phyloP scores from a whole-genome alignment of 2,113 vertebrate species.

The Triplophysa tibetana region DNA sequence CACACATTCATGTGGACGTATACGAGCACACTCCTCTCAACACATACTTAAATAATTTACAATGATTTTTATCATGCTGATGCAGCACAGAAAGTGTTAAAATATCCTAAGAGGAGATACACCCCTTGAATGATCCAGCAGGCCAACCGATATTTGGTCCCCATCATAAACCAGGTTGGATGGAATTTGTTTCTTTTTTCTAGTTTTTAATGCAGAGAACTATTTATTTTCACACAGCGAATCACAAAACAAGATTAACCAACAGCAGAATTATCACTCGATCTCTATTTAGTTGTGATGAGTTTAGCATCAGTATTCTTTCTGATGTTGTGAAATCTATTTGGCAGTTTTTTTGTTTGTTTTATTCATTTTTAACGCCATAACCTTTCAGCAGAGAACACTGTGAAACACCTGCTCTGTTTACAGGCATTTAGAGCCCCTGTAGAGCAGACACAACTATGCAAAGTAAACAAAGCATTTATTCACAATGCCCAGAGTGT shows the following conservation, averaged over 20 bases:
- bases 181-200: not conserved
- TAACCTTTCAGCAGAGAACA: not conserved
- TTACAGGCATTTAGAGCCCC: conserved; percentile 35
- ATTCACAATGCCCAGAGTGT: conserved; percentile 24
- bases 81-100: not conserved
- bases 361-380: no score
- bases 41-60: not conserved
- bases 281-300: conserved; percentile 52
- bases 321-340: not conserved
- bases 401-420: conserved; percentile 39
- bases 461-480: conserved; percentile 45
- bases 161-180: no score
- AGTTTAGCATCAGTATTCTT: conserved; percentile 49
- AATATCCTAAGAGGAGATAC: not conserved
- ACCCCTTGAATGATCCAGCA: no score
- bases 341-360: no score
- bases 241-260: conserved; percentile 5
- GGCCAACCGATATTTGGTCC: no score
- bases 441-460: conserved; percentile 15
- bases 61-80: conserved; percentile 14
- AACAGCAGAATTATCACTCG: not conserved
- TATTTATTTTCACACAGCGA: not conserved
- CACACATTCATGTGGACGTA: conserved; percentile 2
- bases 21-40: not conserved
- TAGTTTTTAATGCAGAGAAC: not conserved